Conservation (phyloP, 2,888 invertebrate species). For the Archaeoteleia sp. region DNA sequence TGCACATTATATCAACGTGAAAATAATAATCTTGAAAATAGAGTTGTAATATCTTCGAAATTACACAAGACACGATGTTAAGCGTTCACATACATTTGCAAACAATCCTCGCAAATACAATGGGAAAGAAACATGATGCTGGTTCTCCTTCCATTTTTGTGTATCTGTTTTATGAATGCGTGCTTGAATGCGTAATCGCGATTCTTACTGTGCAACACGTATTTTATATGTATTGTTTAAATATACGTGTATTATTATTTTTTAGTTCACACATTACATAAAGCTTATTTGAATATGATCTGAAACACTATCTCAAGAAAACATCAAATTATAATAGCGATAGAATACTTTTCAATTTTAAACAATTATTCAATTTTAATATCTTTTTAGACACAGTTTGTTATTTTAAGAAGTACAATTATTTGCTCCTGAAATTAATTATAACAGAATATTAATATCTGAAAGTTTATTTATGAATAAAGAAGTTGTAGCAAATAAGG, state of each 20-base stretch:
- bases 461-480: too few species aligned
- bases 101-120: constrained; percentile 49
- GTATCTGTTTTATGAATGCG: constrained; percentile 33
- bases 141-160: constrained; percentile 20
- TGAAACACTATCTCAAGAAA: too few species aligned
- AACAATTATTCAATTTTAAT: too few species aligned
- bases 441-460: too few species aligned
- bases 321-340: too few species aligned
- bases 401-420: too few species aligned
- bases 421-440: too few species aligned
- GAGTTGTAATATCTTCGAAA: constrained; percentile 41
- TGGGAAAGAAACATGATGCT: constrained; percentile 28
- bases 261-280: background rate
- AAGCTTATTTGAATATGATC: background rate
- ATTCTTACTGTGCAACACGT: constrained; percentile 38
- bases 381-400: too few species aligned
- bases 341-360: too few species aligned
- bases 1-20: background rate
- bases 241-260: constrained; percentile 15
- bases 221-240: constrained; percentile 42
- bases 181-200: constrained; percentile 40
- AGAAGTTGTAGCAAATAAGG: too few species aligned
- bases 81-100: constrained; percentile 47
- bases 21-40: constrained; percentile 37
- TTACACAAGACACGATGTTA: constrained; percentile 39